Percentiles rank a stretch among this genome's conserved stretches.
phyloP scores from a whole-genome alignment of 2,888 invertebrate species.

The Pachymerium ferrugineum region DNA sequence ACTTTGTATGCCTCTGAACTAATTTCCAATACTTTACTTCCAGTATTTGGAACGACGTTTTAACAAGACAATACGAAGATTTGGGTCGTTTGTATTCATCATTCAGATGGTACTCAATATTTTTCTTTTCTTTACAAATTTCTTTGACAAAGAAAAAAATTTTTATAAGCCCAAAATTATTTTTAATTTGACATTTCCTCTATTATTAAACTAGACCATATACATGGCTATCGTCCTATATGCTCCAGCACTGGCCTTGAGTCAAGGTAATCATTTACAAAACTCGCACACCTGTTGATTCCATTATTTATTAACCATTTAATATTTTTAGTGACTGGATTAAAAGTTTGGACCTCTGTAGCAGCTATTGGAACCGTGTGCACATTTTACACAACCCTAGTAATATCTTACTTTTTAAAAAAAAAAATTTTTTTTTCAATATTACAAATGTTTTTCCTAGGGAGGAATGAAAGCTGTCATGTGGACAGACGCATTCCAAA shows the following conservation, averaged over 20 bases:
- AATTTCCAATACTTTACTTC: no score
- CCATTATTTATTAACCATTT: conserved; percentile 17
- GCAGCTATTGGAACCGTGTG: conserved; percentile 75
- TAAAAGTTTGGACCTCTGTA: conserved; percentile 71
- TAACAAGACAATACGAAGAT: conserved; percentile 45
- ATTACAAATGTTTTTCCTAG: conserved; percentile 48
- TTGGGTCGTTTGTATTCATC: conserved; percentile 48
- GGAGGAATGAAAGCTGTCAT: conserved; percentile 74
- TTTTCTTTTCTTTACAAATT: neutral
- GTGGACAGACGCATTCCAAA: conserved; percentile 85
- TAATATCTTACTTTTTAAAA: conserved; percentile 37
- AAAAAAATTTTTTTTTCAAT: neutral
- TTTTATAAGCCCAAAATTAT: neutral
- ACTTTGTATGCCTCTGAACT: no score
- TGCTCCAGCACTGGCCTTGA: conserved; percentile 30
- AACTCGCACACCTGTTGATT: neutral
- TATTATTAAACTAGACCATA: conserved; percentile 7
- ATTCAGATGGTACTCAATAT: conserved; percentile 48
- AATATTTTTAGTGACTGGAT: conserved; percentile 65
- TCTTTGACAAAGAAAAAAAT: no score
- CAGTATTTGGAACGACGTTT: conserved; percentile 47
- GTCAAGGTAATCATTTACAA: conserved; percentile 27
- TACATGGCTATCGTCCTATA: conserved; percentile 30
- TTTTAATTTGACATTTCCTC: neutral
- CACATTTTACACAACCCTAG: conserved; percentile 79